A percentile compares a stretch with the other conserved stretches of the same genome.
phyloP scores from a whole-genome alignment of 2,797 vertebrate genomes.

The Spinus pinus region DNA sequence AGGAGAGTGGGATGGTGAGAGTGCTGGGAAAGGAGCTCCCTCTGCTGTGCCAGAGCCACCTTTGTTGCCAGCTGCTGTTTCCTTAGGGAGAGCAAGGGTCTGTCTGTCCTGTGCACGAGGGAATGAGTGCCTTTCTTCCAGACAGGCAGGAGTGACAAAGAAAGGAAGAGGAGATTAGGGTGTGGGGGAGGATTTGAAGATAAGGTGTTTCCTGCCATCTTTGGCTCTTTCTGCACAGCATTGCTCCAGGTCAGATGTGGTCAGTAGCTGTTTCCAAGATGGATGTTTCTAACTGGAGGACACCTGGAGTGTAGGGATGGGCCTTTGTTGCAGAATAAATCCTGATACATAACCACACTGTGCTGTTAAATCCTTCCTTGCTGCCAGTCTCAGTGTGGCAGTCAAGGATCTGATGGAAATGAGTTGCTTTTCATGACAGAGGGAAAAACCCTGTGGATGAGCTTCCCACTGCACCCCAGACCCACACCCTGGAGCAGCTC shows the following conservation, averaged over 20 bases:
- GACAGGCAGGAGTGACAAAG: not conserved
- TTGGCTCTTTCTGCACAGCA: not conserved
- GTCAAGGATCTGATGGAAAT: not conserved
- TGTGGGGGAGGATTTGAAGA: not conserved
- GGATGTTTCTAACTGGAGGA: not conserved
- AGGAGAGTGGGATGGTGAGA: not conserved
- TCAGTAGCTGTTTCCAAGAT: not conserved
- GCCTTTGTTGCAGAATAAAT: not conserved
- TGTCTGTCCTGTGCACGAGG: not conserved
- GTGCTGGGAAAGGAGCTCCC: not conserved
- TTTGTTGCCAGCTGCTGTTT: not conserved
- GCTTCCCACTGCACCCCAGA: not conserved
- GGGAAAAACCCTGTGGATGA: not conserved
- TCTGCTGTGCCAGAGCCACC: fast-evolving
- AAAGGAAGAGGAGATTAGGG: not conserved
- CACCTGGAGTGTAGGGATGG: not conserved
- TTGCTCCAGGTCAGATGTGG: not conserved
- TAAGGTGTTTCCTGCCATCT: not conserved
- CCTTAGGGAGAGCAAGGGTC: not conserved
- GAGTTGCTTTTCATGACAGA: fast-evolving
- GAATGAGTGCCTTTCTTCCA: not conserved
- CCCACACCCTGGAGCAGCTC: not conserved
- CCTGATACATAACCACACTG: no score
- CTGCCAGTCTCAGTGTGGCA: not conserved
- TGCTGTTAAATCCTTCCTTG: not conserved